A percentile compares a stretch with the other conserved stretches of the same genome.
phyloP scores from a whole-genome alignment of 2,888 invertebrate species.

The Acanthosepion pharaonis region DNA sequence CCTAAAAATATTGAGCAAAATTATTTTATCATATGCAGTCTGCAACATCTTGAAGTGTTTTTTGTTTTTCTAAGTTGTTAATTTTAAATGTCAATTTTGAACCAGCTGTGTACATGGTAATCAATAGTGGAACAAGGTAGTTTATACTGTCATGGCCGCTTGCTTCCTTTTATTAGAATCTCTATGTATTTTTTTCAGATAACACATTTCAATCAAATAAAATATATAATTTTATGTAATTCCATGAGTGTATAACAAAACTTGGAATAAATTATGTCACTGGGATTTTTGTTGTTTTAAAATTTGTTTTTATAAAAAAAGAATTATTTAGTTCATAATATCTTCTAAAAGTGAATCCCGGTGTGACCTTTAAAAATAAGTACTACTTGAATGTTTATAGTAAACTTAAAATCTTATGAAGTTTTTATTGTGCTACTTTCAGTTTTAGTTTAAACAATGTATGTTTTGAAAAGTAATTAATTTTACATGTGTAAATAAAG shows the following conservation, averaged over 20 bases:
- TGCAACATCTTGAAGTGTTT: background rate
- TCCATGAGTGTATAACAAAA: background rate
- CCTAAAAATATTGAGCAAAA: background rate
- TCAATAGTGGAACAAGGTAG: background rate
- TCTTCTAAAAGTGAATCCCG: background rate
- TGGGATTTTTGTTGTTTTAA: background rate
- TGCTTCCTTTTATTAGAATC: background rate
- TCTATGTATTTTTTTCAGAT: background rate
- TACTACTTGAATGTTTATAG: background rate
- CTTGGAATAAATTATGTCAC: background rate
- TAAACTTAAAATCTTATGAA: background rate
- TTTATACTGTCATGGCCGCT: background rate
- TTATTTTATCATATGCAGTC: background rate
- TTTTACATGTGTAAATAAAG: no score
- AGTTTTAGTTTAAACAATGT: no score
- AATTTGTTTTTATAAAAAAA: background rate
- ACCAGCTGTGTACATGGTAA: background rate
- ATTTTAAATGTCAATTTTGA: constrained; percentile 4
- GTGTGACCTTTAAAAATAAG: background rate
- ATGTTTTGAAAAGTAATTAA: no score
- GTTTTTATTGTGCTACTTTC: no score
- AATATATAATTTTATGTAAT: background rate
- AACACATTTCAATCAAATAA: background rate
- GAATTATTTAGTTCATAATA: background rate
- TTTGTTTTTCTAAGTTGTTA: background rate